Evolutionary conservation across 2,797 vertebrate genomes (phyloP).

Genomic region (Scleropages formosus): DNA sequence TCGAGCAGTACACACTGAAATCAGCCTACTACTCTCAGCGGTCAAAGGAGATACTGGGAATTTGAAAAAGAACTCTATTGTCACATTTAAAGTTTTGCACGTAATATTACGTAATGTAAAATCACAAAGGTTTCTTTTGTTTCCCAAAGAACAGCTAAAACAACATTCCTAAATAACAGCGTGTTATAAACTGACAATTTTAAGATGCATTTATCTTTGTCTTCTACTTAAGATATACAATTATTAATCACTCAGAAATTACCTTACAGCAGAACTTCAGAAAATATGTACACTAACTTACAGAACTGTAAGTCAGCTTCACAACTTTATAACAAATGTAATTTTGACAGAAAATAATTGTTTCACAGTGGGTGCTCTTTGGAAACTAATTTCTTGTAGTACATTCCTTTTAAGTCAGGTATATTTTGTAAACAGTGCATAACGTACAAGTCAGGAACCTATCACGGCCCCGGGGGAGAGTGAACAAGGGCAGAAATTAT

Average conservation of each 20-base stretch:
- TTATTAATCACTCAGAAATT: constrained; percentile 14
- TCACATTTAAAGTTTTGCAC: neutral
- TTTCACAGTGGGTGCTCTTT: constrained; percentile 16
- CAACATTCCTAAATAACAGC: constrained; percentile 16
- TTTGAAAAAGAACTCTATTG: neutral
- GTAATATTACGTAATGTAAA: constrained; percentile 15
- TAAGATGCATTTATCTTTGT: constrained; percentile 7
- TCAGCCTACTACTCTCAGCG: neutral
- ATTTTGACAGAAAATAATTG: constrained; percentile 22
- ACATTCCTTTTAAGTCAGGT: constrained; percentile 20
- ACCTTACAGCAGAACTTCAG: neutral
- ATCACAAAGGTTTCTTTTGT: constrained; percentile 4
- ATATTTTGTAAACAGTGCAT: constrained; percentile 21
- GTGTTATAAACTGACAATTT: constrained; percentile 7
- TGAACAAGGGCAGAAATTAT: constrained; percentile 22
- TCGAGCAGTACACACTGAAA: no score
- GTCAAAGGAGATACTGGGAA: neutral
- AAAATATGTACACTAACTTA: constrained; percentile 1
- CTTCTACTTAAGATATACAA: neutral
- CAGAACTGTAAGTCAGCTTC: constrained; percentile 9
- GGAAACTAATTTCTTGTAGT: constrained; percentile 23
- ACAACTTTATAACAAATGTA: neutral
- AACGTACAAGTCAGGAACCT: constrained; percentile 20
- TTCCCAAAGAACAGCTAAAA: neutral
- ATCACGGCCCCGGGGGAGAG: constrained; percentile 10